A percentile compares a stretch with the other conserved stretches of the same genome.
These are phyloP conservation scores for Lophura nycthemera DNA, from an alignment of 2,113 vertebrate genomes.

Conservation along the genomic window DNA sequence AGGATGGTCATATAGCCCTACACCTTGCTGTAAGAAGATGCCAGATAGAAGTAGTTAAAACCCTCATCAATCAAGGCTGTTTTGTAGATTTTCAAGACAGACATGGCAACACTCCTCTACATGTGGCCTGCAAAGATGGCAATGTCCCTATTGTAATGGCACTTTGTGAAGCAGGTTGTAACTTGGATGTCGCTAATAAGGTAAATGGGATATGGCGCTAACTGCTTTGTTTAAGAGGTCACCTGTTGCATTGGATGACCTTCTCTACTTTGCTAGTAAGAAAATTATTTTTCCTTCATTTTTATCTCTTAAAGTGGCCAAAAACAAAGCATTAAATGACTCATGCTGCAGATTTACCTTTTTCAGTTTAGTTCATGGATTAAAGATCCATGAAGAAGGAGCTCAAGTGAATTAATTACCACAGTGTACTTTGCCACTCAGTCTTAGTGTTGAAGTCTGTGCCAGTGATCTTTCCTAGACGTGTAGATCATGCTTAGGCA, in stretches of 20 bases:
- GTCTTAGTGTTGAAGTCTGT: neutral
- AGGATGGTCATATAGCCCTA: constrained; percentile 96
- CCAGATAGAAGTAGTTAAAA: constrained; percentile 94
- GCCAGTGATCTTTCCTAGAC: neutral
- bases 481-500: neutral
- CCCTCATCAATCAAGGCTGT: constrained; percentile 85
- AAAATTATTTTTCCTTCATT: neutral
- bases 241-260: neutral
- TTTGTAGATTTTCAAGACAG: constrained; percentile 91
- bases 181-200: constrained; percentile 92
- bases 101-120: constrained; percentile 93
- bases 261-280: neutral
- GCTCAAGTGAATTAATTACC: neutral
- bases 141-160: constrained; percentile 87
- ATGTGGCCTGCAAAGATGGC: constrained; percentile 97
- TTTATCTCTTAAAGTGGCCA: neutral
- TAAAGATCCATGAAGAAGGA: neutral
- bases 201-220: constrained; percentile 57
- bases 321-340: neutral
- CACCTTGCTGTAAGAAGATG: constrained; percentile 94
- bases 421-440: neutral
- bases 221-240: neutral
- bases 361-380: neutral
- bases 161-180: constrained; percentile 86
- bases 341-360: neutral